Percentiles rank a stretch among this genome's conserved stretches.
Evolutionary conservation across 2,888 invertebrate genomes (phyloP).

Genomic region (Lypha dubia): DNA sequence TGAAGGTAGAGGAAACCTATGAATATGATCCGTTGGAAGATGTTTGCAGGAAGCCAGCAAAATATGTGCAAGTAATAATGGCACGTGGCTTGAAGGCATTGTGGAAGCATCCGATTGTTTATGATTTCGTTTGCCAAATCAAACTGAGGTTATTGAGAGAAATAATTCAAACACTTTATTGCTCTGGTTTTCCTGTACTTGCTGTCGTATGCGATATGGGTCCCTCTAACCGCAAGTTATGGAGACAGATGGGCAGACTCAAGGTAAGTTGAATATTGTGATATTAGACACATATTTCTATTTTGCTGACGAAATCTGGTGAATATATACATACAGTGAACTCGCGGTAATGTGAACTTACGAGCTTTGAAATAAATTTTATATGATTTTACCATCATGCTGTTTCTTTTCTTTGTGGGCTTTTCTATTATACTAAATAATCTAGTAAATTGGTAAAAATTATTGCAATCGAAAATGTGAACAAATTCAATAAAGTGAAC

Average conservation of each 20-base stretch:
- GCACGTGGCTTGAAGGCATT: constrained; percentile 46
- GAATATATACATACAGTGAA: no score
- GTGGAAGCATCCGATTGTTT: constrained; percentile 57
- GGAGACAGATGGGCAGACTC: constrained; percentile 40
- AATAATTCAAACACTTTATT: not conserved
- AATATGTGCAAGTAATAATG: constrained; percentile 55
- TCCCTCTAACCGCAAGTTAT: constrained; percentile 50
- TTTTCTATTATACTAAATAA: no score
- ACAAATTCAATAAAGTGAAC: no score
- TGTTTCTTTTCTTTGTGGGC: no score
- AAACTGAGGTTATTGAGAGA: constrained; percentile 3
- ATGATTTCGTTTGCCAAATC: constrained; percentile 36
- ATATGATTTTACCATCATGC: no score
- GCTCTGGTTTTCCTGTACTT: constrained; percentile 39
- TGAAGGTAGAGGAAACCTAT: constrained; percentile 50
- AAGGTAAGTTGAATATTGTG: constrained; percentile 36
- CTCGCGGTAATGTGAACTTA: not conserved
- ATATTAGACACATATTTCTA: not conserved
- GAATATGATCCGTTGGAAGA: constrained; percentile 40
- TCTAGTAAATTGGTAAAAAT: no score
- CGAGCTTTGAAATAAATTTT: no score
- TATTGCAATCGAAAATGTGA: no score
- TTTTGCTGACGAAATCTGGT: no score
- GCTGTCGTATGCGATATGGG: constrained; percentile 52
- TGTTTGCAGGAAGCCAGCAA: constrained; percentile 23